Percentiles rank a stretch among this genome's conserved stretches.
phyloP scores from a whole-genome alignment of 1,140 invertebrate species.

The Vollenhovia emeryi region DNA sequence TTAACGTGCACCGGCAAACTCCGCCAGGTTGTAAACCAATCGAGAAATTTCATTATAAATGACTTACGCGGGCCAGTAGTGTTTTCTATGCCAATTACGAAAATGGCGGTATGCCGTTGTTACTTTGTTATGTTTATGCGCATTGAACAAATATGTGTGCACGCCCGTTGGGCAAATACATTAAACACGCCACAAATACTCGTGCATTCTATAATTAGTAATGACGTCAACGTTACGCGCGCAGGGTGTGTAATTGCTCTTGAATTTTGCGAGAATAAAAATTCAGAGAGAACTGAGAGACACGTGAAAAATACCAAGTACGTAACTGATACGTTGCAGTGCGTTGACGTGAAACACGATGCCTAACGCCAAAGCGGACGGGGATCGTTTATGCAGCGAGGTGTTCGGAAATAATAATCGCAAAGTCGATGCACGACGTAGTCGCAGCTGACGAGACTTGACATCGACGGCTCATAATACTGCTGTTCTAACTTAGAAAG shows the following conservation, averaged over 20 bases:
- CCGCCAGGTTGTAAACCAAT: not conserved
- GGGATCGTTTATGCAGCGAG: not conserved
- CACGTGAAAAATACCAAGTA: not conserved
- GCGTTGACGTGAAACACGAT: not conserved
- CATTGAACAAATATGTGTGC: not conserved
- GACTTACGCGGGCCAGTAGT: not conserved
- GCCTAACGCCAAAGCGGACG: not conserved
- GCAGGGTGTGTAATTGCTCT: not conserved
- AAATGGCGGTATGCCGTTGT: not conserved
- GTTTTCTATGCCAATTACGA: not conserved
- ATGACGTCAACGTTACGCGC: not conserved
- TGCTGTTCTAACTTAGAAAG: too few species aligned
- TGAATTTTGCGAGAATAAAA: not conserved
- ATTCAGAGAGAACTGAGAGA: not conserved
- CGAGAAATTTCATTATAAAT: constrained; percentile 20
- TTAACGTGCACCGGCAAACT: constrained; percentile 25
- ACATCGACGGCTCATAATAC: not conserved
- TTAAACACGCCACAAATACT: not conserved
- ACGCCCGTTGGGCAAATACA: not conserved
- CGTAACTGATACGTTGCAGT: not conserved
- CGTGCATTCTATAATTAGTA: not conserved
- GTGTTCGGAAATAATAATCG: constrained; percentile 32
- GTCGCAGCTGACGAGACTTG: not conserved
- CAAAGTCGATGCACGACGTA: not conserved
- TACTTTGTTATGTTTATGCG: constrained; percentile 7